Evolutionary conservation across 2,888 invertebrate species (phyloP).

Genomic region (Dugesia japonica): DNA sequence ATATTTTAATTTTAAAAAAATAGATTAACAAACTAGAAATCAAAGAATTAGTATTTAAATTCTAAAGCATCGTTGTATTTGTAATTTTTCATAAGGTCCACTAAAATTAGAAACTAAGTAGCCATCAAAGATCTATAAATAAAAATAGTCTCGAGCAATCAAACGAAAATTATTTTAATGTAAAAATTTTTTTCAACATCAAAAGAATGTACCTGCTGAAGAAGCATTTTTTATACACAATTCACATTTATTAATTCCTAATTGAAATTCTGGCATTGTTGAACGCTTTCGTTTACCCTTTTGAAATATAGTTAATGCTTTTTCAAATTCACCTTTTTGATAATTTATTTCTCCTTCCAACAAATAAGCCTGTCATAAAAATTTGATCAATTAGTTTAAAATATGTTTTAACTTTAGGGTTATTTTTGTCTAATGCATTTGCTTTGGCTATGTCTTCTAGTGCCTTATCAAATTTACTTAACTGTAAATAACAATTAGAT

Average conservation of each 20-base stretch:
- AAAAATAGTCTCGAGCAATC: no score
- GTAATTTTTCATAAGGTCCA: no score
- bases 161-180: no score
- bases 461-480: constrained; percentile 9
- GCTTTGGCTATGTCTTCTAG: background rate
- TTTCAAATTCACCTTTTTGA: constrained; percentile 2
- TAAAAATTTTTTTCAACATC: no score
- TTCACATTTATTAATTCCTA: background rate
- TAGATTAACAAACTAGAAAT: no score
- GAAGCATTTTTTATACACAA: background rate
- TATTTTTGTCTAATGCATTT: background rate
- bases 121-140: no score
- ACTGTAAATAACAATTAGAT: background rate
- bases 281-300: background rate
- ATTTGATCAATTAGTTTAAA: background rate
- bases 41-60: no score
- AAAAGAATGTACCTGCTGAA: background rate
- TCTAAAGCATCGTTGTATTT: no score
- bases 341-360: constrained; percentile 10
- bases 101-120: no score
- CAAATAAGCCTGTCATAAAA: background rate
- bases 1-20: no score
- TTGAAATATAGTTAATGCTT: background rate
- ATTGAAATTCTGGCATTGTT: background rate
- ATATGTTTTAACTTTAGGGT: background rate